A percentile compares a stretch with the other conserved stretches of the same genome.
Conservation (phyloP, 2,797 vertebrate genomes). For the Anniella stebbinsi region DNA sequence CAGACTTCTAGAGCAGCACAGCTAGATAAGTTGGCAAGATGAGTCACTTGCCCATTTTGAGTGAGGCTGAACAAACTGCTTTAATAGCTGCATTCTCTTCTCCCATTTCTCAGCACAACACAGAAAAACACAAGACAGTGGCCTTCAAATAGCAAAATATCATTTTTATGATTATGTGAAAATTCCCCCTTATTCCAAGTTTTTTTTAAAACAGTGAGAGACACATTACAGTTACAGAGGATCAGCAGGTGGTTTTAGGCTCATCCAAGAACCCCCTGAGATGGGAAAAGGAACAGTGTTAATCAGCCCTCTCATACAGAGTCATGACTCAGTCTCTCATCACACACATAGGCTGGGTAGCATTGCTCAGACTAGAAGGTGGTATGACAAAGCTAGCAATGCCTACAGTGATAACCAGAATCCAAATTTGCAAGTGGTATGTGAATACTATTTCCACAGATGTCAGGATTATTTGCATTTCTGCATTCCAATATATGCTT, state of each 20-base stretch:
- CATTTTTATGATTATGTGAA: constrained; percentile 68
- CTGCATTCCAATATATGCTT: neutral
- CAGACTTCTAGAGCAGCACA: neutral
- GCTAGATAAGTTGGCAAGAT: neutral
- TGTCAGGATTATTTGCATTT: neutral
- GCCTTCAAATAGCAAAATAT: constrained; percentile 68
- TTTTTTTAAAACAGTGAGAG: constrained; percentile 55
- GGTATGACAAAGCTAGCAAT: neutral
- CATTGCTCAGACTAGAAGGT: neutral
- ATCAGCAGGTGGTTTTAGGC: constrained; percentile 26
- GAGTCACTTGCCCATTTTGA: neutral
- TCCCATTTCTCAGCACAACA: neutral
- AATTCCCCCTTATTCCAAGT: constrained; percentile 58
- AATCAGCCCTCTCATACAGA: constrained; percentile 39
- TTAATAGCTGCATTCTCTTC: rapidly evolving
- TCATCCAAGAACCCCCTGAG: constrained; percentile 20
- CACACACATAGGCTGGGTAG: neutral
- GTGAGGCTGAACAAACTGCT: neutral
- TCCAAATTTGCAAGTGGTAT: neutral
- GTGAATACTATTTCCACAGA: neutral
- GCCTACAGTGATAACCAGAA: neutral
- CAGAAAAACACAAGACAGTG: constrained; percentile 58
- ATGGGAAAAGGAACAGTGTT: constrained; percentile 47
- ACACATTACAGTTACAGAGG: constrained; percentile 43
- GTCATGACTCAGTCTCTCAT: neutral